These are phyloP conservation scores for Cyclina sinensis DNA, from an alignment of 1,140 invertebrate species.

Conservation along the genomic window DNA sequence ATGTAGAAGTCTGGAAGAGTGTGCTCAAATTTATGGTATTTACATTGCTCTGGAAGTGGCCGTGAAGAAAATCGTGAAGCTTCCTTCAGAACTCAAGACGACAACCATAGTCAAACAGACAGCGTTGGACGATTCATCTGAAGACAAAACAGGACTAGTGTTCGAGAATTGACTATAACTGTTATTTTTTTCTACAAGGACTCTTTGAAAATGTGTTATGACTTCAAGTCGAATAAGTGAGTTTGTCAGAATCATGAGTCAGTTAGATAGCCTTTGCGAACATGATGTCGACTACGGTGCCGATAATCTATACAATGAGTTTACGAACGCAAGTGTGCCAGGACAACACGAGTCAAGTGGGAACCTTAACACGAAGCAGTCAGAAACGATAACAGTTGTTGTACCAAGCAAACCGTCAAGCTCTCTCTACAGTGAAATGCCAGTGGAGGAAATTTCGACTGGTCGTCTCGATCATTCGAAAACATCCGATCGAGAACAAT, in stretches of 20 bases:
- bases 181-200: too few species aligned
- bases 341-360: not conserved
- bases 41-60: not conserved
- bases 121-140: not conserved
- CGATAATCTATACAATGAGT: not conserved
- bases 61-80: not conserved
- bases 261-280: not conserved
- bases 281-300: not conserved
- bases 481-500: not conserved
- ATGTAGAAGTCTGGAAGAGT: not conserved
- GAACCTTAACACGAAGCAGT: not conserved
- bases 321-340: not conserved
- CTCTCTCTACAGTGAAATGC: not conserved
- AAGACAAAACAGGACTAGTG: not conserved
- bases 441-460: too few species aligned
- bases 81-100: not conserved
- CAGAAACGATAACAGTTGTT: not conserved
- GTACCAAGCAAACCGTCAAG: not conserved
- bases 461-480: too few species aligned
- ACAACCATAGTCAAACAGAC: not conserved
- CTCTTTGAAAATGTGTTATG: not conserved
- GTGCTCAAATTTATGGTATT: not conserved
- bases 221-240: not conserved
- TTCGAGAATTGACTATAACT: not conserved
- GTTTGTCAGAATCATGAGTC: conserved; percentile 12